Percentiles rank a stretch among this genome's conserved stretches.
phyloP scores from a whole-genome alignment of 1,140 invertebrate genomes.

The Drosophila triauraria region DNA sequence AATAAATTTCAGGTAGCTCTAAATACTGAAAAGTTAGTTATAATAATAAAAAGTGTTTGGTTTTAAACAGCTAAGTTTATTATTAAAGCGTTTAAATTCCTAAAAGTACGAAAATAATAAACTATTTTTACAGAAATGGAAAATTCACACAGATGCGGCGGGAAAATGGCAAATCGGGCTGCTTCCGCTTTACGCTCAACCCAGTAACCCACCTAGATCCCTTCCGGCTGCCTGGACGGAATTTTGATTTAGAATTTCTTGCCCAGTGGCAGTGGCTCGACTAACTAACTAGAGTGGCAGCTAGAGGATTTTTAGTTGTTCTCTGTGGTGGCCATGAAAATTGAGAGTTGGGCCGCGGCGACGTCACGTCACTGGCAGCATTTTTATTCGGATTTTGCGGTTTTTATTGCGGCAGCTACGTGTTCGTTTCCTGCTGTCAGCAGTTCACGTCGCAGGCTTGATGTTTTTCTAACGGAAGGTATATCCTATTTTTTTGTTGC shows the following conservation, averaged over 20 bases:
- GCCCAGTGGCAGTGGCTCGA: conserved; percentile 33
- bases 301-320: conserved; percentile 60
- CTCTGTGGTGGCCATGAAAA: conserved; percentile 54
- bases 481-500: conserved; percentile 15
- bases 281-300: conserved; percentile 64
- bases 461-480: conserved; percentile 35
- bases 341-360: conserved; percentile 47
- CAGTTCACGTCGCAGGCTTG: conserved; percentile 63
- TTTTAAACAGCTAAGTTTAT: no score
- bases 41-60: no score
- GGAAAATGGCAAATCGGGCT: background rate
- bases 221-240: conserved; percentile 51
- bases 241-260: conserved; percentile 79
- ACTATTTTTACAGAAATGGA: background rate
- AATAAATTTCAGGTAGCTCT: no score
- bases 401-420: conserved; percentile 56
- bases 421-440: conserved; percentile 54
- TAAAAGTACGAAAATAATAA: no score
- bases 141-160: background rate
- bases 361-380: conserved; percentile 58
- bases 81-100: no score
- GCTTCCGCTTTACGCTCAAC: conserved; percentile 1
- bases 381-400: conserved; percentile 75
- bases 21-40: no score
- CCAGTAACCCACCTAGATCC: conserved; percentile 38